Percentiles rank a stretch among this genome's conserved stretches.
phyloP scores from a whole-genome alignment of 2,797 vertebrate species.

The Vireo griseus region DNA sequence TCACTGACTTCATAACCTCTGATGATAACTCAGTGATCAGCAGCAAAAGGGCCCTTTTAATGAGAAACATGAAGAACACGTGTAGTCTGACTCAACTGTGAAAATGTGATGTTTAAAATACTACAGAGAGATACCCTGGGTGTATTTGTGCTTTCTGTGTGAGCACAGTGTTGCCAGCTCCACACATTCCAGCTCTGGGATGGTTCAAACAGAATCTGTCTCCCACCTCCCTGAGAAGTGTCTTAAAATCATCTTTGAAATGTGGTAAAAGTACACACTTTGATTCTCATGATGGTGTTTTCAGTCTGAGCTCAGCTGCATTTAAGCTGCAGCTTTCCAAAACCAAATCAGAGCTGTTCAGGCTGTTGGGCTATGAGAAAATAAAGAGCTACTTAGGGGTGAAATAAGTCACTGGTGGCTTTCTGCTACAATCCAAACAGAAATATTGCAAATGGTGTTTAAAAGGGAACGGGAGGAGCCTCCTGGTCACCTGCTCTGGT shows the following conservation, averaged over 20 bases:
- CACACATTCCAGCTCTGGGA: accelerated
- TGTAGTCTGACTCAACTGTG: background rate
- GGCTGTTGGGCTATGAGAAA: background rate
- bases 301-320: background rate
- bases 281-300: background rate
- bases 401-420: background rate
- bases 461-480: background rate
- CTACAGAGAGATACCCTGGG: accelerated
- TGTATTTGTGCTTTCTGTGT: background rate
- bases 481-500: background rate
- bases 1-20: background rate
- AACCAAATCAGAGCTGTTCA: background rate
- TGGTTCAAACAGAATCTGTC: background rate
- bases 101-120: background rate
- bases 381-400: background rate
- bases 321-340: background rate
- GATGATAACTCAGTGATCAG: background rate
- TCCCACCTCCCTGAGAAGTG: background rate
- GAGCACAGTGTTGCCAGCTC: background rate
- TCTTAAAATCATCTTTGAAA: background rate
- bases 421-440: background rate
- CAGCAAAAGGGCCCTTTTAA: background rate
- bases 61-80: background rate
- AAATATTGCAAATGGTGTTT: background rate
- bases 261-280: background rate